Percentiles rank a stretch among this genome's conserved stretches.
phyloP scores from a whole-genome alignment of 2,113 vertebrate genomes.

The Podilymbus podiceps region DNA sequence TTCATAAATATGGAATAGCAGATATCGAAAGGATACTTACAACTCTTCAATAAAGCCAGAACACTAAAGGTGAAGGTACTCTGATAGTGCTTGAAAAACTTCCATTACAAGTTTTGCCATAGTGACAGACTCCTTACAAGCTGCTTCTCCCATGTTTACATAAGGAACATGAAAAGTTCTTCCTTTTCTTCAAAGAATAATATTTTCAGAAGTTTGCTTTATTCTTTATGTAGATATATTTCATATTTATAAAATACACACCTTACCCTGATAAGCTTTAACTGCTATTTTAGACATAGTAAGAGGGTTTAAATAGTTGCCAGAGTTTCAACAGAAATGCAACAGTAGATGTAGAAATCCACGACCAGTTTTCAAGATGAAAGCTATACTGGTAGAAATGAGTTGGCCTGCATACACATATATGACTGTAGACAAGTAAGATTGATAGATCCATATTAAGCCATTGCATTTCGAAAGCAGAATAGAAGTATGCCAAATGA shows the following conservation, averaged over 20 bases:
- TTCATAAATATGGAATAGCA: background rate
- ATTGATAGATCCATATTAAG: background rate
- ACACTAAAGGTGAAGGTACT: background rate
- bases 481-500: background rate
- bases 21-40: background rate
- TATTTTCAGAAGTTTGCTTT: background rate
- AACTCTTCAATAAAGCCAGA: background rate
- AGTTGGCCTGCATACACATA: background rate
- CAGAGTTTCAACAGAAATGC: background rate
- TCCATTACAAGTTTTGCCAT: background rate
- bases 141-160: background rate
- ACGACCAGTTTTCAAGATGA: background rate
- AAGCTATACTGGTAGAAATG: background rate
- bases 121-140: background rate
- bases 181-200: background rate
- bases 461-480: background rate
- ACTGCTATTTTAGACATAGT: background rate
- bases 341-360: background rate
- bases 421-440: background rate
- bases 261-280: background rate
- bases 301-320: background rate
- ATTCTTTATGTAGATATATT: background rate
- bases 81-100: background rate
- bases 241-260: background rate
- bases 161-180: background rate